Evolutionary conservation across 2,797 vertebrate species (phyloP).

Genomic region (Anguilla obscura): DNA sequence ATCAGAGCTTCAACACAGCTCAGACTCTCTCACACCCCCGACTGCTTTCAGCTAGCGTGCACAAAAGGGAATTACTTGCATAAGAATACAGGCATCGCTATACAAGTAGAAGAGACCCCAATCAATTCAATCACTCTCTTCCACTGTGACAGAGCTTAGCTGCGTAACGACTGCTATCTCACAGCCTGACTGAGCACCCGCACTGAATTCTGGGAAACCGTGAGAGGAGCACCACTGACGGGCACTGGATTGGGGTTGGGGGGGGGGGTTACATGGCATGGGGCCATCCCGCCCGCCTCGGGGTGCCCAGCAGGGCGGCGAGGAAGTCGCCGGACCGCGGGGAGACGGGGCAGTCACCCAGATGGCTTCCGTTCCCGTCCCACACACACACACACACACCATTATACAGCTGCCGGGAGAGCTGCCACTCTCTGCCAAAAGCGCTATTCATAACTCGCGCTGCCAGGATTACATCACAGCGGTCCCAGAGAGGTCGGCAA

Average conservation of each 20-base stretch:
- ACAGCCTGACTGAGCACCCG: neutral
- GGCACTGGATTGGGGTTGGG: neutral
- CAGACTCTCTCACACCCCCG: neutral
- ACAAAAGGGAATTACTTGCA: neutral
- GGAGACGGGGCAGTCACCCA: slow-evolving; percentile 3
- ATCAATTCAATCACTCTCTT: neutral
- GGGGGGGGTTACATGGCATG: neutral
- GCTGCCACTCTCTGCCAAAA: neutral
- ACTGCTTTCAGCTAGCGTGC: neutral
- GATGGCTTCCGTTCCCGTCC: neutral
- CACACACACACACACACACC: neutral
- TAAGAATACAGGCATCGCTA: neutral
- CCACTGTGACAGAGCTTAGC: neutral
- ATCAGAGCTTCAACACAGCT: neutral
- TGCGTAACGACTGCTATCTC: neutral
- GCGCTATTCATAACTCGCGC: neutral
- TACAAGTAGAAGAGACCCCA: neutral
- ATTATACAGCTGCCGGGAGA: neutral
- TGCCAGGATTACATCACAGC: slow-evolving; percentile 12
- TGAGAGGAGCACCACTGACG: neutral
- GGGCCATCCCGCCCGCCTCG: neutral
- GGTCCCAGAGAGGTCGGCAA: neutral
- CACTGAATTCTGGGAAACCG: neutral
- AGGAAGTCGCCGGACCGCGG: neutral
- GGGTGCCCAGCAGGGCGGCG: neutral